Evolutionary conservation across 2,797 vertebrate species (phyloP).

Genomic region (Danio albolineatus): DNA sequence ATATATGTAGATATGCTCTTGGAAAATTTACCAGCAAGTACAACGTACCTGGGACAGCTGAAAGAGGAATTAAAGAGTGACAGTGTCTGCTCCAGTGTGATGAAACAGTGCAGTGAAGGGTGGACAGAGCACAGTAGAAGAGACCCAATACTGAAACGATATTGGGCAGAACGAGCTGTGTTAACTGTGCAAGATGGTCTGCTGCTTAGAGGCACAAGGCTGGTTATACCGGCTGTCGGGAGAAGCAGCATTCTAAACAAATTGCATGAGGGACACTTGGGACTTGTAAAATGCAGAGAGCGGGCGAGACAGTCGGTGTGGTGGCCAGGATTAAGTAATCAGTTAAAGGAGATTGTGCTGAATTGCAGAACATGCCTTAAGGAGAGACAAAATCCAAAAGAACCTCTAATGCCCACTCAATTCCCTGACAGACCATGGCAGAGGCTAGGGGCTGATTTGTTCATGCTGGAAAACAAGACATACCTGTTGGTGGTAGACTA

Average conservation of each 20-base stretch:
- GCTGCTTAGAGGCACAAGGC: constrained; percentile 4
- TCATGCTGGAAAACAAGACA: constrained; percentile 25
- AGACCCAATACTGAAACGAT: background rate
- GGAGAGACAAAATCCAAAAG: constrained; percentile 32
- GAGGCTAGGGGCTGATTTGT: constrained; percentile 32
- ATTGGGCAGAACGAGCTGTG: background rate
- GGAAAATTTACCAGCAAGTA: no score
- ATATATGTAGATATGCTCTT: no score
- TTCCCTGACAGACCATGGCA: constrained; percentile 30
- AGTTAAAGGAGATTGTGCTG: constrained; percentile 31
- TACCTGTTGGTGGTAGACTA: constrained; percentile 42
- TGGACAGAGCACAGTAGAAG: constrained; percentile 10
- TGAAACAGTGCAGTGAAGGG: constrained; percentile 22
- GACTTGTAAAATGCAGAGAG: constrained; percentile 29
- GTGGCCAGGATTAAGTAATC: constrained; percentile 32
- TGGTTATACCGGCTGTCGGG: constrained; percentile 8
- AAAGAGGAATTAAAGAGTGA: constrained; percentile 8
- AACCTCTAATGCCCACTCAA: constrained; percentile 29
- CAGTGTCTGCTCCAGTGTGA: constrained; percentile 19
- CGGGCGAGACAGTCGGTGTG: constrained; percentile 5
- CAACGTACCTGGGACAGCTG: constrained; percentile 29
- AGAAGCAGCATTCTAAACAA: background rate
- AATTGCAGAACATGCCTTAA: constrained; percentile 33
- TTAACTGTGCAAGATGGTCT: constrained; percentile 3
- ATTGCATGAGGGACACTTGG: constrained; percentile 11